phyloP scores from a whole-genome alignment of 2,888 invertebrate species.

The Hirtodrosophila confusa region DNA sequence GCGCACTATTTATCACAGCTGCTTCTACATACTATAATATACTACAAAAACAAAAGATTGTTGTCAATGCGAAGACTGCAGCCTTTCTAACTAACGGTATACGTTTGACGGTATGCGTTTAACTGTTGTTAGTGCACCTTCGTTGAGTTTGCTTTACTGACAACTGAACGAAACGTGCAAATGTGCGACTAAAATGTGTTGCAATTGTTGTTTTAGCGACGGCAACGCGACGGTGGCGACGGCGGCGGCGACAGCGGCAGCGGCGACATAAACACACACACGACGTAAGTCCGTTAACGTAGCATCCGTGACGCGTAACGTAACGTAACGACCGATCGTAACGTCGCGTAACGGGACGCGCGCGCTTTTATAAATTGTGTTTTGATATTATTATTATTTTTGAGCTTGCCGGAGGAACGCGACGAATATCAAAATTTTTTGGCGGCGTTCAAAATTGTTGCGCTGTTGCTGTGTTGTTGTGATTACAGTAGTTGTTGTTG shows the following conservation, averaged over 20 bases:
- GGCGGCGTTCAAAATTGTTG: slow-evolving; percentile 35
- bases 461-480: slow-evolving; percentile 8
- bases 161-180: slow-evolving; percentile 16
- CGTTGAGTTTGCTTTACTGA: slow-evolving; percentile 3
- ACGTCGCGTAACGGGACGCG: slow-evolving; percentile 55
- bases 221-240: slow-evolving; percentile 47
- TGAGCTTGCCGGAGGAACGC: slow-evolving; percentile 38
- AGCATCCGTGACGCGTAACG: slow-evolving; percentile 53
- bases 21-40: slow-evolving; percentile 79
- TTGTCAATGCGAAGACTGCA: slow-evolving; percentile 38
- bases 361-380: slow-evolving; percentile 40
- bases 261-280: not conserved
- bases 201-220: slow-evolving; percentile 57
- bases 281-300: slow-evolving; percentile 46
- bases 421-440: slow-evolving; percentile 34
- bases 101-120: slow-evolving; percentile 11
- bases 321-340: slow-evolving; percentile 55
- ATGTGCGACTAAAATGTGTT: slow-evolving; percentile 35
- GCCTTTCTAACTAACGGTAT: slow-evolving; percentile 37
- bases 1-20: slow-evolving; percentile 81
- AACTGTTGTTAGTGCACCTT: slow-evolving; percentile 20
- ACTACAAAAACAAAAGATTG: slow-evolving; percentile 58
- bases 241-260: not conserved
- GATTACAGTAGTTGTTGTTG: slow-evolving; percentile 20
- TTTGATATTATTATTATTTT: not conserved